Evolutionary conservation across 2,797 vertebrate genomes (phyloP).

Genomic region (Etheostoma perlongum): DNA sequence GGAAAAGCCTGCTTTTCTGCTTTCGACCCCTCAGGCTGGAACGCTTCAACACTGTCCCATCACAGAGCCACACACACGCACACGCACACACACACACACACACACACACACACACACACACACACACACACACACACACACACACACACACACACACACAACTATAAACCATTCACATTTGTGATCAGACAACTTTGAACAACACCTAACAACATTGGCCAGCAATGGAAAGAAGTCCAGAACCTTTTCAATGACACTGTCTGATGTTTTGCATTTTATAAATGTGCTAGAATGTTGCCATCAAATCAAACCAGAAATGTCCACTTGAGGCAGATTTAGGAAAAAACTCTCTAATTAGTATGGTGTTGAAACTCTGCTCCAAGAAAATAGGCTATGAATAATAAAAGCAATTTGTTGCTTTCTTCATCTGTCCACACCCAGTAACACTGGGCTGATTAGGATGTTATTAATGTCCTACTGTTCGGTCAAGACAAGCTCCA

Average conservation of each 20-base stretch:
- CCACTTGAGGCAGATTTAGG: not conserved
- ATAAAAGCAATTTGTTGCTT: constrained; percentile 56
- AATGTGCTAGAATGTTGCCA: not conserved
- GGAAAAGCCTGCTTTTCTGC: constrained; percentile 16
- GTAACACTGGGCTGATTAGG: constrained; percentile 64
- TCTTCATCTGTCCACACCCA: constrained; percentile 73
- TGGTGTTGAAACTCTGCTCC: constrained; percentile 69
- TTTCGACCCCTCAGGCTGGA: constrained; percentile 62
- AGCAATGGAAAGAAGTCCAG: not conserved
- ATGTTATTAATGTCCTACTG: constrained; percentile 63
- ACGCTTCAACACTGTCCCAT: constrained; percentile 71
- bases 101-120: constrained; percentile 1
- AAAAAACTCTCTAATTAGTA: constrained; percentile 68
- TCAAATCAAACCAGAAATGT: constrained; percentile 14
- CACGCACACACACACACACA: constrained; percentile 7
- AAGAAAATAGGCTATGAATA: constrained; percentile 61
- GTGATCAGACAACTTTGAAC: not conserved
- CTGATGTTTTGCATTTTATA: not conserved
- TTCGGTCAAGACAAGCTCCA: constrained; percentile 30
- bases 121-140: not conserved
- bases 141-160: not conserved
- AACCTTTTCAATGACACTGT: not conserved
- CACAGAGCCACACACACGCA: constrained; percentile 27
- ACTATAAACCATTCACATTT: not conserved
- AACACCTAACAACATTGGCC: too few species aligned